phyloP scores from a whole-genome alignment of 2,888 invertebrate species.

The Acronicta alni region DNA sequence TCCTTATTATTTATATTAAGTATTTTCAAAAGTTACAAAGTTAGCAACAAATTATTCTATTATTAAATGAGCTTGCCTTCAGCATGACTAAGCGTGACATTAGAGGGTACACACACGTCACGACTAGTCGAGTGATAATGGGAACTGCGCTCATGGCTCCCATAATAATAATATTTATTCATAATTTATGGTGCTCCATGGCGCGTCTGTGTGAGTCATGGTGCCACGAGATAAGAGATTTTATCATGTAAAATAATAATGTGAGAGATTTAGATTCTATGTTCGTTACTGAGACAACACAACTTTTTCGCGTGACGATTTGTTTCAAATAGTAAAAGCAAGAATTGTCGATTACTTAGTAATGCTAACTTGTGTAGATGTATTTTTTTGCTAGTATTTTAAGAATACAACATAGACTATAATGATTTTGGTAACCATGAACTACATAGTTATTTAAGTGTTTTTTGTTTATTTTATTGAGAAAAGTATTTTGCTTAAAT shows the following conservation, averaged over 20 bases:
- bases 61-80: neutral
- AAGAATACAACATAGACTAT: too few relatives aligned
- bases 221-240: constrained; percentile 52
- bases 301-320: too few relatives aligned
- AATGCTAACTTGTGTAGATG: too few relatives aligned
- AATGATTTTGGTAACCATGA: too few relatives aligned
- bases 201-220: constrained; percentile 66
- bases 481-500: too few relatives aligned
- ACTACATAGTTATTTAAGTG: too few relatives aligned
- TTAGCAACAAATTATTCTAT: neutral
- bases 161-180: constrained; percentile 79
- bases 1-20: too few relatives aligned
- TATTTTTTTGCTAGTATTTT: too few relatives aligned
- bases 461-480: too few relatives aligned
- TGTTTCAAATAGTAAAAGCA: too few relatives aligned
- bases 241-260: constrained; percentile 6
- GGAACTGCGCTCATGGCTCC: constrained; percentile 57
- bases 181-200: constrained; percentile 71
- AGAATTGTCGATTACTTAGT: too few relatives aligned
- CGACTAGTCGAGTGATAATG: constrained; percentile 57
- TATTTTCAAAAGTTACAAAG: neutral
- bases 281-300: neutral
- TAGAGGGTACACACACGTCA: constrained; percentile 18
- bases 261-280: neutral
- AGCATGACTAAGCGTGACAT: constrained; percentile 47